These are phyloP conservation scores for Porphyrio hochstetteri DNA, from an alignment of 2,113 vertebrate genomes.

Conservation along the genomic window DNA sequence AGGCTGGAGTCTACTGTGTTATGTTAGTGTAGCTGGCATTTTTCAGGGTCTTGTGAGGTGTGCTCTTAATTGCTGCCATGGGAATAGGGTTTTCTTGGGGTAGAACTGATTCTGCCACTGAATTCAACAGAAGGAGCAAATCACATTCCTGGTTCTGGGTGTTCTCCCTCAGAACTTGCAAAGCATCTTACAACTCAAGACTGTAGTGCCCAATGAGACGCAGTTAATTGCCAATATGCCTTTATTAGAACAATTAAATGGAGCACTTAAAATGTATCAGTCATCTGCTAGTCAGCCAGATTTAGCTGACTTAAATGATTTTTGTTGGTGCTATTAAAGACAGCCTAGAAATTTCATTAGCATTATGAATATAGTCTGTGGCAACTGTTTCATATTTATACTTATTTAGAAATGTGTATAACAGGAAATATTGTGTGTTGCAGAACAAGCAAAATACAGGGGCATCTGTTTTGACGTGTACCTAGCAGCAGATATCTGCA, in stretches of 20 bases:
- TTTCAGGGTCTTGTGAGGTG: not conserved
- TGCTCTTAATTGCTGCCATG: not conserved
- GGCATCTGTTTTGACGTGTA: not conserved
- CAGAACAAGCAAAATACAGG: not conserved
- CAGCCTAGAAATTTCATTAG: not conserved
- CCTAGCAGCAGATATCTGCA: not conserved
- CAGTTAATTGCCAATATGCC: not conserved
- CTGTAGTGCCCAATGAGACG: not conserved
- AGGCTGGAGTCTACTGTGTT: not conserved
- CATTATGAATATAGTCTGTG: not conserved
- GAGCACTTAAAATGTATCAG: not conserved
- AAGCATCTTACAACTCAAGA: not conserved
- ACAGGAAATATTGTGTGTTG: not conserved
- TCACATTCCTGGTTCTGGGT: not conserved
- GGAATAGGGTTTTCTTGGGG: not conserved
- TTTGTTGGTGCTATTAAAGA: slow-evolving; percentile 23
- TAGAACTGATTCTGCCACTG: not conserved
- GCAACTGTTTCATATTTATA: not conserved
- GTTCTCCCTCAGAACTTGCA: not conserved
- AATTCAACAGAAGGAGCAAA: not conserved
- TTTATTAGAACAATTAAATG: slow-evolving; percentile 1
- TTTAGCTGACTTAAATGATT: not conserved
- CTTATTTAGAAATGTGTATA: not conserved
- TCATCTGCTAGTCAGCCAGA: not conserved
- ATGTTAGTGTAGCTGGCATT: not conserved